A percentile compares a stretch with the other conserved stretches of the same genome.
Evolutionary conservation across 2,113 vertebrate genomes (phyloP).

Genomic region (Anas platyrhynchos): DNA sequence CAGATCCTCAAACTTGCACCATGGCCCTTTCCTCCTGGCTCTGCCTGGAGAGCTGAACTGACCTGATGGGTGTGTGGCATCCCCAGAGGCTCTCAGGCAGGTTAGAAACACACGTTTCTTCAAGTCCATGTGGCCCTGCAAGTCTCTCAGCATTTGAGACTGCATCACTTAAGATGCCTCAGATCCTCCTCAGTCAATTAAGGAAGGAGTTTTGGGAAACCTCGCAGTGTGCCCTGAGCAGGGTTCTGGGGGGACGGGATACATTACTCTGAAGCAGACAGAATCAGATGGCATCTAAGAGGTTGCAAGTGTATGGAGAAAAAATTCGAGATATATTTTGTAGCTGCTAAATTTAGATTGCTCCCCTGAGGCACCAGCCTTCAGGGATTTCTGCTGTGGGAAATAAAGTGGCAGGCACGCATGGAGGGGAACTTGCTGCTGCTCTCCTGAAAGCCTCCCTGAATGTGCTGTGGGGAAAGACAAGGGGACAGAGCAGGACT

Average conservation of each 20-base stretch:
- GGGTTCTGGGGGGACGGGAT: not conserved
- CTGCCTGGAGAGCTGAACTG: not conserved
- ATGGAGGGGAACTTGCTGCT: not conserved
- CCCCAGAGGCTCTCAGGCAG: fast-evolving
- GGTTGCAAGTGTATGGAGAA: not conserved
- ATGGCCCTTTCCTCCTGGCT: fast-evolving
- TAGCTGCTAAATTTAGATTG: conserved; percentile 43
- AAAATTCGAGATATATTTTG: not conserved
- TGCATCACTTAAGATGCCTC: not conserved
- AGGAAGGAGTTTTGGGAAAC: not conserved
- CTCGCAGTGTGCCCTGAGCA: not conserved
- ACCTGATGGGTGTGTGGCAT: not conserved
- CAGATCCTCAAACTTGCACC: not conserved
- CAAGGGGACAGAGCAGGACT: not conserved
- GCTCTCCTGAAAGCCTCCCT: not conserved
- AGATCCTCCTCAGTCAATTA: not conserved
- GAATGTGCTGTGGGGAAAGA: not conserved
- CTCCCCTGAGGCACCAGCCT: not conserved
- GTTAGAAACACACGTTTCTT: fast-evolving
- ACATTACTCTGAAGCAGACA: not conserved
- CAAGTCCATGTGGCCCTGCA: not conserved
- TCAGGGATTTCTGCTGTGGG: conserved; percentile 13
- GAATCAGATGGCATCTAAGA: not conserved
- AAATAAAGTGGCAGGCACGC: not conserved
- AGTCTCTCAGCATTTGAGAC: not conserved